Evolutionary conservation across 2,797 vertebrate genomes (phyloP).

Genomic region (Poeciliopsis gracilis): DNA sequence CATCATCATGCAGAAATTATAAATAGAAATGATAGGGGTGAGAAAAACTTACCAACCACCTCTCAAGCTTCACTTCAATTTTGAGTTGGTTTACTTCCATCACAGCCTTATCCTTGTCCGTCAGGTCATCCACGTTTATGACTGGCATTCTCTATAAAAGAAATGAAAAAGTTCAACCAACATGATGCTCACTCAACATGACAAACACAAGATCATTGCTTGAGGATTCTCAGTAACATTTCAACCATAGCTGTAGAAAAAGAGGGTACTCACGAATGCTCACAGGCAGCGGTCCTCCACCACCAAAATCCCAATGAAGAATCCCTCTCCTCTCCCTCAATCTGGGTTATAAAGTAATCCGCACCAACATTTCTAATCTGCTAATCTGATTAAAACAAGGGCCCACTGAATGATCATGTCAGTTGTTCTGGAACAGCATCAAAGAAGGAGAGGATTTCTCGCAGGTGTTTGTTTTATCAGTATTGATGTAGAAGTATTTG

Average conservation of each 20-base stretch:
- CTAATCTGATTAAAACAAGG: slow-evolving; percentile 84
- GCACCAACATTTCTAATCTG: slow-evolving; percentile 79
- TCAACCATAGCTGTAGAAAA: background rate
- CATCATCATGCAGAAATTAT: background rate
- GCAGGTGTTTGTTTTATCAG: slow-evolving; percentile 28
- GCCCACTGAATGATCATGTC: slow-evolving; percentile 43
- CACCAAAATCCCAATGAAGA: slow-evolving; percentile 62
- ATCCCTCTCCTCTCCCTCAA: slow-evolving; percentile 65
- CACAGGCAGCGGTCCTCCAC: slow-evolving; percentile 66
- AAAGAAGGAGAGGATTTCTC: slow-evolving; percentile 3
- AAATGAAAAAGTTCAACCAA: background rate
- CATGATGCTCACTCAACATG: background rate
- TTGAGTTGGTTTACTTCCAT: slow-evolving; percentile 94
- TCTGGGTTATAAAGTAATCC: slow-evolving; percentile 86
- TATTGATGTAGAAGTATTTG: background rate
- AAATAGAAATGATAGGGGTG: background rate
- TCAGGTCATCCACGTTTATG: slow-evolving; percentile 91
- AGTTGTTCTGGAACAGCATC: slow-evolving; percentile 23
- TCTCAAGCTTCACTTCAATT: slow-evolving; percentile 89
- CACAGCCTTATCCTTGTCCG: slow-evolving; percentile 91
- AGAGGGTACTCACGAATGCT: slow-evolving; percentile 69
- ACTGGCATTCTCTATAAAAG: slow-evolving; percentile 85
- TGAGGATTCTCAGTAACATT: background rate
- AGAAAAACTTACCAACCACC: slow-evolving; percentile 85
- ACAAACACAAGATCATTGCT: background rate